These are phyloP conservation scores for Merluccius polli DNA, from an alignment of 2,797 vertebrate genomes.

Conservation along the genomic window DNA sequence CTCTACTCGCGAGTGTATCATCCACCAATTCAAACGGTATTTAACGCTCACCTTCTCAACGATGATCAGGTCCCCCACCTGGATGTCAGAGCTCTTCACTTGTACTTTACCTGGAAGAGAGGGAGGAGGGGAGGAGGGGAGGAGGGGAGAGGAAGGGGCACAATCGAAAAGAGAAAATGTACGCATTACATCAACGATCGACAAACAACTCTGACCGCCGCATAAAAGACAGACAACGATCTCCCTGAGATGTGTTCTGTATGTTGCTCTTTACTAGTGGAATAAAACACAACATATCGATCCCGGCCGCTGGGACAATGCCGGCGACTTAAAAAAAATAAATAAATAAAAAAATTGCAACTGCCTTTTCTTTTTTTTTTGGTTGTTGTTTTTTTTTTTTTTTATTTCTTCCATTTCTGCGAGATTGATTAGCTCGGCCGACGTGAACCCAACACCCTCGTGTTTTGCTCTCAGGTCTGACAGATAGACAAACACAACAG, in stretches of 20 bases:
- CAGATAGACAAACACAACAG: conserved; percentile 43
- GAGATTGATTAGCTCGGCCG: conserved; percentile 44
- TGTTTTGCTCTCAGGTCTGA: conserved; percentile 50
- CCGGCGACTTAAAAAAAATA: conserved; percentile 11
- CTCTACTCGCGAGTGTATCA: not conserved
- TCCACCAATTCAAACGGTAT: not conserved
- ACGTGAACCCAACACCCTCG: conserved; percentile 42
- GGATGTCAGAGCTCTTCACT: conserved; percentile 98
- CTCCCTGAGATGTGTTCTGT: not conserved
- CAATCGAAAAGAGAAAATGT: not conserved
- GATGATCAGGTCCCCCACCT: conserved; percentile 97
- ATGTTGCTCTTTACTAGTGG: conserved; percentile 24
- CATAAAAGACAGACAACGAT: conserved; percentile 5
- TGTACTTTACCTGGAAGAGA: conserved; percentile 82
- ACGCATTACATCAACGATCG: not conserved
- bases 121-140: not conserved
- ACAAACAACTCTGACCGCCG: not conserved
- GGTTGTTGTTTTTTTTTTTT: conserved; percentile 1
- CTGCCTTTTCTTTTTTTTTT: conserved; percentile 18
- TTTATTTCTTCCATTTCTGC: conserved; percentile 26
- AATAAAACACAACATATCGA: conserved; percentile 39
- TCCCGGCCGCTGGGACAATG: conserved; percentile 17
- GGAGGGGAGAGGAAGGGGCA: not conserved
- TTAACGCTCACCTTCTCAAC: conserved; percentile 88
- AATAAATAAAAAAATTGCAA: conserved; percentile 34